Evolutionary conservation across 1,140 invertebrate genomes (phyloP).

Genomic region (Heliconius congener): DNA sequence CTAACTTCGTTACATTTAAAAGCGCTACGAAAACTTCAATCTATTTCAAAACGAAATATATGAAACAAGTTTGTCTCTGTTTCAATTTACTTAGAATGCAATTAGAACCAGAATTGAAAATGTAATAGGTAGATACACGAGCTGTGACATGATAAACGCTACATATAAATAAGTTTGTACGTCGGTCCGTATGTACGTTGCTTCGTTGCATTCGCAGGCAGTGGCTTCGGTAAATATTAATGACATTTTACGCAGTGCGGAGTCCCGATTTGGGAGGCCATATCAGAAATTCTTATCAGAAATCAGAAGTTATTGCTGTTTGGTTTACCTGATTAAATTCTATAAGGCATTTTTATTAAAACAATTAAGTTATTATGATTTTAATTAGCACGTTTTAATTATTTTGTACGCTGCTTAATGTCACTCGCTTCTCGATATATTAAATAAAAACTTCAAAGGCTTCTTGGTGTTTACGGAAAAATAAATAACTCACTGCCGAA

Average conservation of each 20-base stretch:
- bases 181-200: conserved; percentile 43
- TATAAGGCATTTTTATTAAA: not conserved
- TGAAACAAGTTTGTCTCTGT: not conserved
- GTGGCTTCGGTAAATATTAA: conserved; percentile 67
- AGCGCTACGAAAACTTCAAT: not conserved
- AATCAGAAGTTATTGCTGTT: conserved; percentile 38
- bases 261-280: conserved; percentile 34
- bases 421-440: no score
- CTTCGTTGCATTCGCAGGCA: conserved; percentile 50
- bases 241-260: conserved; percentile 63
- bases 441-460: no score
- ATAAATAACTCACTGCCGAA: no score
- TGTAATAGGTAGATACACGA: conserved; percentile 37
- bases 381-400: not conserved
- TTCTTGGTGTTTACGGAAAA: no score
- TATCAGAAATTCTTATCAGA: conserved; percentile 38
- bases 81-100: conserved; percentile 22
- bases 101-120: conserved; percentile 26
- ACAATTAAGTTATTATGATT: not conserved
- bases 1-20: not conserved
- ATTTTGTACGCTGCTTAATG: no score
- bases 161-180: conserved; percentile 50
- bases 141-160: conserved; percentile 49
- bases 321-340: conserved; percentile 42
- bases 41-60: not conserved